Evolutionary conservation across 2,888 invertebrate species (phyloP).

Genomic region (Pseudolycoriella hygida): DNA sequence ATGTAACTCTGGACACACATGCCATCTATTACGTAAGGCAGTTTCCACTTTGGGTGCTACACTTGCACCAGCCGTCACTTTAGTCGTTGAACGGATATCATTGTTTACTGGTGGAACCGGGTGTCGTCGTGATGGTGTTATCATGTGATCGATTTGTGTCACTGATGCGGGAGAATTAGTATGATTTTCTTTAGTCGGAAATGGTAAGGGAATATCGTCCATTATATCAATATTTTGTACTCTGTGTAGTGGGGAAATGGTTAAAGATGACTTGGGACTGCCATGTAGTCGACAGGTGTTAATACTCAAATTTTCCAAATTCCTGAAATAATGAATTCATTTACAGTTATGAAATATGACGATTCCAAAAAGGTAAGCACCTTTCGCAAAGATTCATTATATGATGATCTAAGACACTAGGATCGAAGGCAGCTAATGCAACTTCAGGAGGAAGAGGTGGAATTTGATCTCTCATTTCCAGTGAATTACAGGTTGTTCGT

Average conservation of each 20-base stretch:
- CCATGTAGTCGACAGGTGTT: slow-evolving; percentile 23
- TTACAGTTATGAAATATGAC: too few species aligned
- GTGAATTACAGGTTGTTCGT: slow-evolving; percentile 51
- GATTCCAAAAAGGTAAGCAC: neutral
- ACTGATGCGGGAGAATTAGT: slow-evolving; percentile 22
- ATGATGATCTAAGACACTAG: slow-evolving; percentile 14
- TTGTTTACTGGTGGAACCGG: neutral
- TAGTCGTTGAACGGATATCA: neutral
- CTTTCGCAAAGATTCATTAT: slow-evolving; percentile 13
- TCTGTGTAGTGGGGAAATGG: slow-evolving; percentile 27
- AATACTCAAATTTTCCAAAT: slow-evolving; percentile 11
- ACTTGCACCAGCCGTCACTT: neutral
- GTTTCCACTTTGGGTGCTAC: neutral
- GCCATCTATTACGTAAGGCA: slow-evolving; percentile 50
- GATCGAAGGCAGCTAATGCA: slow-evolving; percentile 29
- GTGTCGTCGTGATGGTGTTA: slow-evolving; percentile 24
- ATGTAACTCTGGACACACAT: slow-evolving; percentile 78
- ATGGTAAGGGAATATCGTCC: slow-evolving; percentile 20
- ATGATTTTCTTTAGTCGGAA: slow-evolving; percentile 8
- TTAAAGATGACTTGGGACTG: slow-evolving; percentile 29
- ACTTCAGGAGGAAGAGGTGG: slow-evolving; percentile 37
- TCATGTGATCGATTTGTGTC: slow-evolving; percentile 28
- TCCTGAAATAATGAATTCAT: slow-evolving; percentile 4
- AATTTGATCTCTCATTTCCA: slow-evolving; percentile 48
- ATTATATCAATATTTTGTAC: slow-evolving; percentile 27